Evolutionary conservation across 30 jellyfish, hydroid and myxozoan genomes (phyloP).

Genomic region (Hydractinia echinata): DNA sequence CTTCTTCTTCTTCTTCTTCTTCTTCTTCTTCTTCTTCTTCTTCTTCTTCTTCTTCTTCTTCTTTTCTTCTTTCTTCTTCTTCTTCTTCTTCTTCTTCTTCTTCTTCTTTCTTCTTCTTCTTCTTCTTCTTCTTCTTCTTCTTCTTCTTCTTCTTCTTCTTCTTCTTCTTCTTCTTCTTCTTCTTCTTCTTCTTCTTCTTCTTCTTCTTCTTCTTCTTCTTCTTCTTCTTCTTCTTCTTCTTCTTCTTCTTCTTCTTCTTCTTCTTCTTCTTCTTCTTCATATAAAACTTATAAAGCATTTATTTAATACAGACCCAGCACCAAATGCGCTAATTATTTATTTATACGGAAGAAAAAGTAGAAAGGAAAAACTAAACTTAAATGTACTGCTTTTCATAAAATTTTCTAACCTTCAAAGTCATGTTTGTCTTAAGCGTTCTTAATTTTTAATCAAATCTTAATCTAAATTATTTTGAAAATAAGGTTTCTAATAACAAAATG

Average conservation of each 20-base stretch:
- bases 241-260: conserved; percentile 8
- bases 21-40: conserved; percentile 12
- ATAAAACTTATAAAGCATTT: no score
- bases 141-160: neutral
- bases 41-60: conserved; percentile 8
- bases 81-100: neutral
- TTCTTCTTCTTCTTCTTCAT: conserved; percentile 13
- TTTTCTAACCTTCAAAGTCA: no score
- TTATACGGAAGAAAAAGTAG: no score
- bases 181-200: conserved; percentile 12
- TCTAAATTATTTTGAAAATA: no score
- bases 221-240: conserved; percentile 12
- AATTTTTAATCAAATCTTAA: no score
- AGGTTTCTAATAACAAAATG: no score
- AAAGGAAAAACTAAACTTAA: no score
- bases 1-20: conserved; percentile 12
- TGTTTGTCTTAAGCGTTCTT: no score
- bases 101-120: conserved; percentile 11
- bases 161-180: conserved; percentile 12
- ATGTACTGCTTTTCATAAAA: no score
- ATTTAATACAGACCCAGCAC: no score
- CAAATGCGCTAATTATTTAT: no score
- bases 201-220: conserved; percentile 11
- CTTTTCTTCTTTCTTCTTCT: conserved; percentile 3
- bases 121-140: conserved; percentile 12